Evolutionary conservation across 2,113 vertebrate species (phyloP), one percentile per base, ranked within the genome.

Genomic region (Notothenia coriiceps): DNA sequence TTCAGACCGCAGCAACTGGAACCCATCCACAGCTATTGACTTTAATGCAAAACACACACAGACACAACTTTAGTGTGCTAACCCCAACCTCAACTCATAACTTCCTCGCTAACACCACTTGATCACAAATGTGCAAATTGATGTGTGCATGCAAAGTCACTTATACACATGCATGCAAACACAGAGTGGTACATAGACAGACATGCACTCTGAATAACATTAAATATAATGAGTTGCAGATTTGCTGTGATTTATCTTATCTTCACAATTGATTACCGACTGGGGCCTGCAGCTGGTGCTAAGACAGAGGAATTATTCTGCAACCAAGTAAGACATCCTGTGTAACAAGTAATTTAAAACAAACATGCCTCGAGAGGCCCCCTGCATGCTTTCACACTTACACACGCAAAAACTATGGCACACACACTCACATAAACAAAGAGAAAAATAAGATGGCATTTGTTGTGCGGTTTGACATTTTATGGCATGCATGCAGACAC

Each of bases 1-100:
- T 94, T 92, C 86, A 91, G 76, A 89, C 87, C 83, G 6, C 90
- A 91, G 87, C 79, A 77, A 85, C 84, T 92, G 91, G 89, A 90
- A 86, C 80, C 69, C 40, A 43, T 82, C 88, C 89, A 86, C 84
- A 80, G 87, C 76, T 75, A 84, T 84, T 83, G 67, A 61, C 84
- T 77, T 80, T 79, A 92, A 90, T 88, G 79, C 69, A 76, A 81
- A 84, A 89, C 78, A 86, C 82, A 85, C 82, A 73, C 73, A 77
- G 10, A 77, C 25, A 55, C 65, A 80, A 73, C 46, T 77, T 71
- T 57, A 74, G 80, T 72, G 73, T 55, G 62, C 68, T 77, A 88
- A 86, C 82, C 71, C 13, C 69, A 63, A 67, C 83, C 79, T 86
- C 63, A 18, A 68, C 82, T 83, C 80, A 72, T 49, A 78, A 79